A percentile compares a stretch with the other conserved stretches of the same genome.
Evolutionary conservation across 1,140 invertebrate genomes (phyloP).

Genomic region (Bombyx mandarina): DNA sequence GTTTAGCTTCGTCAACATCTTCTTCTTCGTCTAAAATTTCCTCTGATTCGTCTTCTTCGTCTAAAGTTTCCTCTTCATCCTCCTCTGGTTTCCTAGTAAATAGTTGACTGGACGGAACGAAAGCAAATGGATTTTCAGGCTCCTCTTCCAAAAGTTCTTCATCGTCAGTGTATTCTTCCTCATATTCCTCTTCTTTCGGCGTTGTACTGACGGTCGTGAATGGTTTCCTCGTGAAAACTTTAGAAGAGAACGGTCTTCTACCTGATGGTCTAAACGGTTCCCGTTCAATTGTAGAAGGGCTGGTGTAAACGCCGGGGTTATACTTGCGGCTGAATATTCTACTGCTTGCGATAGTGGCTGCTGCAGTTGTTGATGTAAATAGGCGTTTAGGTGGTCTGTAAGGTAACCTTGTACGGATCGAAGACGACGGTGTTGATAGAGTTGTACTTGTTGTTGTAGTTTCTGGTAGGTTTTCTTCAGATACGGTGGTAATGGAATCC

Average conservation of each 20-base stretch:
- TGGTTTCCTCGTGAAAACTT: slow-evolving; percentile 51
- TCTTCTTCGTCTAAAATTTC: slow-evolving; percentile 30
- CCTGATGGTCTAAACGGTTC: slow-evolving; percentile 33
- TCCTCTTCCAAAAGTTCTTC: slow-evolving; percentile 67
- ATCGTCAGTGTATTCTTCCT: slow-evolving; percentile 64
- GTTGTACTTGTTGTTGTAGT: slow-evolving; percentile 38
- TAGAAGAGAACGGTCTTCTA: slow-evolving; percentile 48
- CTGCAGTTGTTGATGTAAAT: slow-evolving; percentile 59
- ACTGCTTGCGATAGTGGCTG: slow-evolving; percentile 45
- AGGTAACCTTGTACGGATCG: slow-evolving; percentile 42
- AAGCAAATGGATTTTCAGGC: slow-evolving; percentile 60
- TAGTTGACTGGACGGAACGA: slow-evolving; percentile 57
- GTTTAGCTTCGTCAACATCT: slow-evolving; percentile 39
- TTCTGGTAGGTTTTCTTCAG: slow-evolving; percentile 20
- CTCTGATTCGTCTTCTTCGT: slow-evolving; percentile 30
- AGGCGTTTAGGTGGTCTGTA: slow-evolving; percentile 58
- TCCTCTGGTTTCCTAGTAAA: slow-evolving; percentile 52
- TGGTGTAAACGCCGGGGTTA: slow-evolving; percentile 64
- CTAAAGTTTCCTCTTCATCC: slow-evolving; percentile 15
- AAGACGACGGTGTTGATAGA: slow-evolving; percentile 31
- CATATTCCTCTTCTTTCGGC: slow-evolving; percentile 46
- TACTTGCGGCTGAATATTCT: slow-evolving; percentile 65
- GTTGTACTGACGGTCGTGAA: slow-evolving; percentile 49
- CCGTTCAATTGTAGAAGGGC: slow-evolving; percentile 46
- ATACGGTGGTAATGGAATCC: slow-evolving; percentile 2